A percentile compares a stretch with the other conserved stretches of the same genome.
Evolutionary conservation across 2,113 vertebrate species (phyloP).

Genomic region (Acrocephalus arundinaceus): DNA sequence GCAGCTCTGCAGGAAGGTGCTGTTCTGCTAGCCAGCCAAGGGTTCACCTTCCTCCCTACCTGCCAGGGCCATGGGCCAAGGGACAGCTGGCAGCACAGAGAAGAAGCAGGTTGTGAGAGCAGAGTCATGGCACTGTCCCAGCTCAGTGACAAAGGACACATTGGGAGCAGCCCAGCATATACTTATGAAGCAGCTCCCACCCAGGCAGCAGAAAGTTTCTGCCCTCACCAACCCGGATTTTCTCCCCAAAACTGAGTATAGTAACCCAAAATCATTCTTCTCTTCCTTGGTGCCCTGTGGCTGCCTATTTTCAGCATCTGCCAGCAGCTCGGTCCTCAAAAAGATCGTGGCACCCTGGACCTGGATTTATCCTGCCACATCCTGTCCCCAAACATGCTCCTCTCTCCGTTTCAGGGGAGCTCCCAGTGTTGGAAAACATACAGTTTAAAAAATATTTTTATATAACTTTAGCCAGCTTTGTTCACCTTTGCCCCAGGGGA

Average conservation of each 20-base stretch:
- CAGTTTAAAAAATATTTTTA: neutral
- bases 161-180: rapidly evolving
- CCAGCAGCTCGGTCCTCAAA: neutral
- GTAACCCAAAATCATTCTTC: neutral
- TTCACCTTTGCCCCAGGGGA: neutral
- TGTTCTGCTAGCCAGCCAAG: neutral
- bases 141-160: neutral
- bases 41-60: neutral
- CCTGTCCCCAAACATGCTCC: rapidly evolving
- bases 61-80: neutral
- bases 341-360: neutral
- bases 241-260: neutral
- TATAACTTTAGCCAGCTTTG: neutral
- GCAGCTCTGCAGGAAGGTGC: neutral
- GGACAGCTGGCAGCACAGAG: neutral
- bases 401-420: rapidly evolving
- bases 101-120: neutral
- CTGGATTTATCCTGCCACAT: neutral
- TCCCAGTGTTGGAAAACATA: neutral
- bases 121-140: neutral
- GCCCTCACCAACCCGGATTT: neutral
- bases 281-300: neutral
- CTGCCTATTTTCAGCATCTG: neutral
- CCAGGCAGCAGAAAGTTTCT: neutral
- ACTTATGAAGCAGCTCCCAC: neutral